These are phyloP conservation scores for Oconnorella tubifera DNA, from an alignment of 2,888 invertebrate species.

Conservation along the genomic window DNA sequence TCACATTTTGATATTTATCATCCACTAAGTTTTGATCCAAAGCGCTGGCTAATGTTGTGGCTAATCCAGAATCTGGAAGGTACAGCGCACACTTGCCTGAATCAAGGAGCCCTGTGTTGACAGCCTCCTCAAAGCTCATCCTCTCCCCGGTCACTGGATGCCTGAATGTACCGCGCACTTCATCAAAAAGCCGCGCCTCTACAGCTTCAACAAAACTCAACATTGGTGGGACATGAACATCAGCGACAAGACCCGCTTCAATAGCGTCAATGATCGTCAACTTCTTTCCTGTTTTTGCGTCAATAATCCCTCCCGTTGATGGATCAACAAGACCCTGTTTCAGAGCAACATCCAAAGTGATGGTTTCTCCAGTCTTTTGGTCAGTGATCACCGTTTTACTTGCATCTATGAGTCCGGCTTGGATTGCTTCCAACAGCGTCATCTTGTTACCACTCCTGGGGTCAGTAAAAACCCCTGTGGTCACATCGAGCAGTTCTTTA, in stretches of 20 bases:
- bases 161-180: constrained; percentile 21
- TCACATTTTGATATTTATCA: constrained; percentile 5
- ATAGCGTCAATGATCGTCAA: constrained; percentile 30
- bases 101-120: constrained; percentile 25
- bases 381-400: constrained; percentile 21
- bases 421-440: constrained; percentile 73
- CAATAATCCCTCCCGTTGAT: neutral
- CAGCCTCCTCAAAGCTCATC: constrained; percentile 26
- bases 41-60: constrained; percentile 73
- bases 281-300: neutral
- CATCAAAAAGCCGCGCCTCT: constrained; percentile 68
- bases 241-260: constrained; percentile 27
- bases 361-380: constrained; percentile 13
- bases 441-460: constrained; percentile 66
- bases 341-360: constrained; percentile 10
- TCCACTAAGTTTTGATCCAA: constrained; percentile 20
- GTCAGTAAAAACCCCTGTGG: constrained; percentile 72
- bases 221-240: constrained; percentile 25
- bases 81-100: constrained; percentile 71
- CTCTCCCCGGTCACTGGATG: constrained; percentile 34
- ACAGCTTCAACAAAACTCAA: constrained; percentile 68
- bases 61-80: constrained; percentile 72
- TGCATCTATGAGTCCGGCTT: constrained; percentile 35
- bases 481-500: constrained; percentile 67
- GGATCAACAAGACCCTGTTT: constrained; percentile 5